Percentiles rank a stretch among this genome's conserved stretches.
phyloP scores from a whole-genome alignment of 2,888 invertebrate species.

The Leptopilina syphax region DNA sequence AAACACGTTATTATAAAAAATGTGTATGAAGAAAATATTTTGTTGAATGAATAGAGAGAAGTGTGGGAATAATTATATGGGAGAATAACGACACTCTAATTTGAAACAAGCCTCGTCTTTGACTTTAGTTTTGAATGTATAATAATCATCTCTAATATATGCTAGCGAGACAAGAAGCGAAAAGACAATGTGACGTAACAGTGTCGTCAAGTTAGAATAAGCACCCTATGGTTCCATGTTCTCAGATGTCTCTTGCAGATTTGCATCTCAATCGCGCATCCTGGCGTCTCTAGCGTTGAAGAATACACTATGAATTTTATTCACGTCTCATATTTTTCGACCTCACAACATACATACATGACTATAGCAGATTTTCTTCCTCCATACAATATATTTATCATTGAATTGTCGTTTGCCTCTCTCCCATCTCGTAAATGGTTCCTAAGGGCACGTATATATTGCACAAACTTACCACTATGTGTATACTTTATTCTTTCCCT shows the following conservation, averaged over 20 bases:
- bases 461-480: neutral
- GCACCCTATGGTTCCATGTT: conserved; percentile 41
- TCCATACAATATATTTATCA: conserved; percentile 2
- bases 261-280: conserved; percentile 62
- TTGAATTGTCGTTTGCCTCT: neutral
- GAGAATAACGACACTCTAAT: neutral
- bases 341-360: conserved; percentile 9
- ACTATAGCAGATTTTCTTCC: conserved; percentile 7
- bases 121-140: neutral
- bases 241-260: conserved; percentile 54
- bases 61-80: too few relatives aligned
- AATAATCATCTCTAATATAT: conserved; percentile 4
- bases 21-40: too few relatives aligned
- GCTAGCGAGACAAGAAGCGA: neutral
- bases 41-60: too few relatives aligned
- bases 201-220: conserved; percentile 43
- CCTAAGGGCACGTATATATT: conserved; percentile 2
- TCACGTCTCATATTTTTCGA: conserved; percentile 56
- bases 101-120: neutral
- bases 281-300: conserved; percentile 52
- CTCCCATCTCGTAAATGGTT: neutral
- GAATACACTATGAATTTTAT: conserved; percentile 59
- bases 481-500: neutral
- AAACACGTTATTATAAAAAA: too few relatives aligned
- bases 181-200: conserved; percentile 30